Conservation (phyloP, 2,888 invertebrate species). For the Cheilosia grossa region DNA sequence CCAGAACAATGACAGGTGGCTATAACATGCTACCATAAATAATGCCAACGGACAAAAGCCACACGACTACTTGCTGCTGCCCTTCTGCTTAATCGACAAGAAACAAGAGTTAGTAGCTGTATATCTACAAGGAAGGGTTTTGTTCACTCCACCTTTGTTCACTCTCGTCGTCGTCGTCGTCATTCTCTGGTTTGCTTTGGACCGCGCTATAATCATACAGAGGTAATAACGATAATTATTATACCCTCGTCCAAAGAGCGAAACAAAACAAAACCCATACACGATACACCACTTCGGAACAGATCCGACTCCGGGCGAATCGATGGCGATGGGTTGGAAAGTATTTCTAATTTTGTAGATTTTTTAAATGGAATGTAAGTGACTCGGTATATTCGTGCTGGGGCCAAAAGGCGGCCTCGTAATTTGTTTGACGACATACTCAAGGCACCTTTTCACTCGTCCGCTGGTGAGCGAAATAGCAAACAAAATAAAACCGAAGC, state of each 20-base stretch:
- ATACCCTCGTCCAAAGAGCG: constrained; percentile 28
- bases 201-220: constrained; percentile 19
- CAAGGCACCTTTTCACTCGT: background rate
- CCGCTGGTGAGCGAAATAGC: background rate
- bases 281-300: background rate
- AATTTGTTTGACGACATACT: constrained; percentile 46
- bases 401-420: constrained; percentile 6
- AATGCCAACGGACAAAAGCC: constrained; percentile 62
- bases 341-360: constrained; percentile 49
- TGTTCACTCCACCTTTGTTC: constrained; percentile 8
- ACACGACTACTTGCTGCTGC: constrained; percentile 42
- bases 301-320: background rate
- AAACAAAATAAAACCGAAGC: background rate
- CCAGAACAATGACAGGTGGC: constrained; percentile 61
- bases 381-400: constrained; percentile 8
- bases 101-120: background rate
- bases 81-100: constrained; percentile 20
- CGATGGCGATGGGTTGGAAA: constrained; percentile 4
- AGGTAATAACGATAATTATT: constrained; percentile 46
- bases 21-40: constrained; percentile 59
- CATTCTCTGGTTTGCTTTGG: constrained; percentile 8
- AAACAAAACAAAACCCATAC: background rate
- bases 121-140: too few relatives aligned
- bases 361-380: constrained; percentile 54
- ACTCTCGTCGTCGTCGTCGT: background rate